Evolutionary conservation across 2,113 vertebrate species (phyloP).

Genomic region (cat (Felis catus)): F.catus_Fca126_mat1.0 CM031420.1:23712001-23712500

Average conservation of each 20-base stretch:
- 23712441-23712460: background rate
- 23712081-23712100: background rate
- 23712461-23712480: background rate
- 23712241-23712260: background rate
- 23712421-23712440: background rate
- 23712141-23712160: background rate
- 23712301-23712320: background rate
- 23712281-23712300: background rate
- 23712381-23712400: background rate
- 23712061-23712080: background rate
- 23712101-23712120: background rate
- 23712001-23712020: fast-evolving
- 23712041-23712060: background rate
- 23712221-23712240: background rate
- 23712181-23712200: fast-evolving
- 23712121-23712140: background rate
- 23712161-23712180: background rate
- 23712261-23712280: background rate
- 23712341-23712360: background rate
- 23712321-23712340: background rate
- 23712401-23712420: background rate
- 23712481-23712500: background rate
- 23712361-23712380: background rate
- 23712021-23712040: fast-evolving
- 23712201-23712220: fast-evolving